phyloP scores from a whole-genome alignment of 1,140 invertebrate species.

The Platyura marginata region DNA sequence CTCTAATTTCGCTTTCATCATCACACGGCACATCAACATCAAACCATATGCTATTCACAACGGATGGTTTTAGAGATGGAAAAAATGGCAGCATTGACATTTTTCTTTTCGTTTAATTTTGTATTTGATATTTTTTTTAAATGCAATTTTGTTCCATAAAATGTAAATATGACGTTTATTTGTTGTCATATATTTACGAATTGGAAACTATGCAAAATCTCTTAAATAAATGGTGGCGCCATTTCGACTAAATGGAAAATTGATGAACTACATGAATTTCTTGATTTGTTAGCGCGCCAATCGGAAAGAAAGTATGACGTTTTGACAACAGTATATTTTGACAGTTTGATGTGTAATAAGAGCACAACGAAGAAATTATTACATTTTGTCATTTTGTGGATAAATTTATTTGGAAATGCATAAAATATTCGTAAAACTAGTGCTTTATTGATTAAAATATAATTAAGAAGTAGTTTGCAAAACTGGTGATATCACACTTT shows the following conservation, averaged over 20 bases:
- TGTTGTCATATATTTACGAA: neutral
- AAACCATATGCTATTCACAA: conserved; percentile 19
- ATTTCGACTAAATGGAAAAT: neutral
- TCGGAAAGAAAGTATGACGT: no score
- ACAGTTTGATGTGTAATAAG: no score
- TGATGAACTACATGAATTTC: no score
- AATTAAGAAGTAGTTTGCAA: no score
- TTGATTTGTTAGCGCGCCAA: no score
- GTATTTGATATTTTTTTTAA: neutral
- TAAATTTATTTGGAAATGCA: no score
- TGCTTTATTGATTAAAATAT: no score
- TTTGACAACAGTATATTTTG: no score
- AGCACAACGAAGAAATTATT: no score
- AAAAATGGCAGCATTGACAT: conserved; percentile 23
- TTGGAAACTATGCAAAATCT: neutral
- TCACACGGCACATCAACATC: conserved; percentile 11
- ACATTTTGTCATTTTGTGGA: no score
- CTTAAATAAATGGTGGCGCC: neutral
- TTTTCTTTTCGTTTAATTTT: neutral
- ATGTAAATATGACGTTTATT: neutral
- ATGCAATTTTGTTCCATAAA: neutral
- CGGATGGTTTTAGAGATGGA: conserved; percentile 15
- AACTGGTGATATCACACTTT: no score
- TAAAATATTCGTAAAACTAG: no score
- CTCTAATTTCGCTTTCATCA: conserved; percentile 16